phyloP scores from a whole-genome alignment of 2,797 vertebrate species.

The Anableps anableps region DNA sequence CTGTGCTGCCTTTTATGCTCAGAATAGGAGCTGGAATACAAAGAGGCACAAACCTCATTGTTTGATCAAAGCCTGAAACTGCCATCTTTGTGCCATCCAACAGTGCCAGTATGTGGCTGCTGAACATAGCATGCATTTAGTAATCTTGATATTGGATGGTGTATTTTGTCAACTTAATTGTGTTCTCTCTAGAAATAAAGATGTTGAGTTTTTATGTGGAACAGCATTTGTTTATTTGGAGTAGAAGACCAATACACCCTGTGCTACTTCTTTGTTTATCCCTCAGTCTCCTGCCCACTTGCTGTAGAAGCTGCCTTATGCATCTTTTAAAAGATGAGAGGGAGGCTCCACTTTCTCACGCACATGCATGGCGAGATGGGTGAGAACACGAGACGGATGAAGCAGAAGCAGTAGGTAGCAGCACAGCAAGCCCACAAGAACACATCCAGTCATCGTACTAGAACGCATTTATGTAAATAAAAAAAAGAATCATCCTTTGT shows the following conservation, averaged over 20 bases:
- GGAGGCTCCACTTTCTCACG: conserved; percentile 75
- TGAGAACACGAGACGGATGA: conserved; percentile 46
- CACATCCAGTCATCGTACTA: conserved; percentile 9
- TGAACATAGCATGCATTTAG: conserved; percentile 33
- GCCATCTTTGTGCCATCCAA: conserved; percentile 44
- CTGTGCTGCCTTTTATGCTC: conserved; percentile 44
- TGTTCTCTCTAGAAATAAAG: not conserved
- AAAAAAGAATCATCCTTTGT: conserved; percentile 52
- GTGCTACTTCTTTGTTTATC: conserved; percentile 33
- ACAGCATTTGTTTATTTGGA: conserved; percentile 20
- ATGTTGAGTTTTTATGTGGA: conserved; percentile 26
- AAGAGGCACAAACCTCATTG: conserved; percentile 28
- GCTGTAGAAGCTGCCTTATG: conserved; percentile 63
- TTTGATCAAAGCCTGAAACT: conserved; percentile 15
- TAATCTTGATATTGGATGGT: conserved; percentile 27
- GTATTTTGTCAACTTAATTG: too few relatives aligned
- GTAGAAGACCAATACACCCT: not conserved
- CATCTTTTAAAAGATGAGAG: conserved; percentile 81
- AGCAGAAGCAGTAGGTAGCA: conserved; percentile 47
- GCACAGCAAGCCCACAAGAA: conserved; percentile 45
- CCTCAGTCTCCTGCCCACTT: conserved; percentile 28
- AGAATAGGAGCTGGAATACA: conserved; percentile 11
- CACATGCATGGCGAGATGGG: conserved; percentile 58
- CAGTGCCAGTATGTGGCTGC: conserved; percentile 25
- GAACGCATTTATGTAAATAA: conserved; percentile 36